Evolutionary conservation across 2,113 vertebrate species (phyloP), one percentile per base, ranked within the genome.

Genomic region (Crotalus helleri): DNA sequence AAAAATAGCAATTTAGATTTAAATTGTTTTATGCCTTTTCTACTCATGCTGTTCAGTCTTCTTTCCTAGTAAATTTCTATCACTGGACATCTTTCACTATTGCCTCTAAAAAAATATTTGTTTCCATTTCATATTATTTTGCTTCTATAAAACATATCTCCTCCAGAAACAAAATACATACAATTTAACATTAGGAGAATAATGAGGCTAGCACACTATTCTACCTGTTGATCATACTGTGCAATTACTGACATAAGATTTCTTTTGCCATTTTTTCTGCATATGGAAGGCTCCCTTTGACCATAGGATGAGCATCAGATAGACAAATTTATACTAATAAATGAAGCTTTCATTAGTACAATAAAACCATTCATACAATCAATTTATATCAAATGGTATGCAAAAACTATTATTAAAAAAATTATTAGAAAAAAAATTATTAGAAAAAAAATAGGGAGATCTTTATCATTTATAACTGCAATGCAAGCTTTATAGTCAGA

Each of bases 1-100:
- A 86, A 94, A 96, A 44, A 51, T 24, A 96, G 49, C 12, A n/a
- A 26, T 0, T 91, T 95, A 95, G 89, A 44, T 90, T 93, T 91
- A 94, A 92, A 88, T 88, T 91, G 9, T 74, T 81, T 93, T 26
- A 1, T n/a, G 0, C 87, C 93, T 93, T 92, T 93, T 91, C 57
- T 46, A 85, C 94, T 92, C 93, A 81, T 89, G 61, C 23, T 92
- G 51, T 8, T 93, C 8, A 53, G 21, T 93, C 90, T 4, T 5
- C 1, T 39, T 10, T 21, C n/a, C 21, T 54, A 10, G 0, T 29
- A 61, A 90, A 85, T 23, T 11, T 86, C n/a, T 81, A 17, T 58
- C 57, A 2, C 3, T 54, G 12, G 12, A 53, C 11, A 61, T 5
- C 23, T 24, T 57, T 44, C 44, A 46, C 3, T 39, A 1, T 44